Evolutionary conservation across 2,797 vertebrate genomes (phyloP), one percentile per base, ranked within the genome.

Genomic region (Morus bassanus): DNA sequence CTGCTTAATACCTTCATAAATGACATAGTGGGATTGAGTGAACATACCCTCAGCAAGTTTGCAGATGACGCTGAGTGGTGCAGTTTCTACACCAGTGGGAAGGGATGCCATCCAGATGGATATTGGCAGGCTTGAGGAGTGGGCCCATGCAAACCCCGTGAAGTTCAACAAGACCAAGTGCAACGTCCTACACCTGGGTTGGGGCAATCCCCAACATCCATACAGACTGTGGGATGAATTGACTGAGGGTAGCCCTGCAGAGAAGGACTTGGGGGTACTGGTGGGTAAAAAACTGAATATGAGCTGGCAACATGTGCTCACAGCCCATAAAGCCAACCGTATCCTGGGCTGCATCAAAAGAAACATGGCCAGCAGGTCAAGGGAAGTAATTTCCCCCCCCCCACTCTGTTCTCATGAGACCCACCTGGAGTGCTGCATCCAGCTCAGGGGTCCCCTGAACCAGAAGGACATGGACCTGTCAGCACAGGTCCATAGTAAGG

Each of bases 401-500:
- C 39, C 28, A 3, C 1, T 18, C 7, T 14, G 9, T 11, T 67
- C 18, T 28, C 5, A 0, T 33, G 12, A 85, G 31, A 85, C 6
- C 24, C 3, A 33, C 7, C 21, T 37, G 11, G 9, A 64, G 6
- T 64, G 57, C 11, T 18, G 6, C 18, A 22, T 22, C 35, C 59
- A 83, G 23, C 16, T 68, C 30, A 15, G 5, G 21, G 13, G 30
- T 88, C 5, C 4, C 6, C 16, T 76, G 64, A 39, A 64, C 33
- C 5, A 60, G 16, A 31, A 67, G 39, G 16, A 41, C 5, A 50
- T 6, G 28, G 13, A 7, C 13, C 6, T 53, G 22, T 27, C 16
- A 60, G 13, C 5, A 24, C 19, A 77, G 10, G 41, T 28, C 15
- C 10, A 23, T 1, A 54, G 21, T 0, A 68, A 8, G 19, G 33